phyloP scores from a whole-genome alignment of 2,888 invertebrate genomes.

The Encarsia formosa region DNA sequence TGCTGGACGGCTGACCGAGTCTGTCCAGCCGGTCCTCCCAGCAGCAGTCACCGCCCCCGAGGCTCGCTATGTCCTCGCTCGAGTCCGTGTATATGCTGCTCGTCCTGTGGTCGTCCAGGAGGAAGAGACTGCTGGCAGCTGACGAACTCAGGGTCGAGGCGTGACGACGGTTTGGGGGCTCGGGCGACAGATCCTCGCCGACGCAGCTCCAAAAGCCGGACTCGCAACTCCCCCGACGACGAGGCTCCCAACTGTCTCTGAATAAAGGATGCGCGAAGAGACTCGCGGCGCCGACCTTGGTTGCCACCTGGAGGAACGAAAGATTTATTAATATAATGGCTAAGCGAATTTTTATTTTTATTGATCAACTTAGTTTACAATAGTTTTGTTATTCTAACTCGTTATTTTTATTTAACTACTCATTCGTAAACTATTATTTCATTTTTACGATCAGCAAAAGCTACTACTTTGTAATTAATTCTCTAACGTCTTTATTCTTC shows the following conservation, averaged over 20 bases:
- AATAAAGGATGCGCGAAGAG: constrained; percentile 60
- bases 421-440: no score
- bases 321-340: no score
- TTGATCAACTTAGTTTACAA: no score
- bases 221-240: constrained; percentile 79
- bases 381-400: no score
- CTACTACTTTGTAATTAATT: no score
- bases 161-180: constrained; percentile 47
- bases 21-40: constrained; percentile 68
- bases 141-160: constrained; percentile 53
- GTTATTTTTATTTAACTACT: no score
- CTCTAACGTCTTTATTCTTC: no score
- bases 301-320: constrained; percentile 44
- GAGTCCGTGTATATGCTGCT: constrained; percentile 84
- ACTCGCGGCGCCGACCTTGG: constrained; percentile 56
- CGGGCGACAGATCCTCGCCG: constrained; percentile 67
- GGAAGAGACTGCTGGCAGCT: constrained; percentile 56
- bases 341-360: no score
- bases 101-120: constrained; percentile 63
- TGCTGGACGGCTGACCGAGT: constrained; percentile 51
- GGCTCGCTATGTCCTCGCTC: constrained; percentile 78
- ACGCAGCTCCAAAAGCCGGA: constrained; percentile 87
- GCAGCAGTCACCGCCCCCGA: constrained; percentile 69
- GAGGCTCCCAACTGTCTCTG: constrained; percentile 53
- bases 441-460: no score